Evolutionary conservation across 2,888 invertebrate species (phyloP).

Genomic region (Colletes collaris): DNA sequence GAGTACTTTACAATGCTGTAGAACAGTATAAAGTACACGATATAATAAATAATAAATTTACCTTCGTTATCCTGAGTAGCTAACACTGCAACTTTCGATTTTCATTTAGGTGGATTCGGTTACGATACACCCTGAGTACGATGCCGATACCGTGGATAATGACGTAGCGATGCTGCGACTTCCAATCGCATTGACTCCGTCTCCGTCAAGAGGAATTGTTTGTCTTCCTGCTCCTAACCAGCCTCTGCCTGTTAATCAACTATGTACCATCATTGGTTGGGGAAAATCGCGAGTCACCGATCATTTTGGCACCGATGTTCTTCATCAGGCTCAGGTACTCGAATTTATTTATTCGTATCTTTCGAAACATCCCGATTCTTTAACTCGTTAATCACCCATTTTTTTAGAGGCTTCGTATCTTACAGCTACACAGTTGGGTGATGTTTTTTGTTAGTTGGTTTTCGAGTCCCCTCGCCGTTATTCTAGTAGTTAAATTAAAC

Average conservation of each 20-base stretch:
- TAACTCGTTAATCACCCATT: too few relatives aligned
- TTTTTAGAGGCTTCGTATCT: too few relatives aligned
- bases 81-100: background rate
- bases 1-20: too few relatives aligned
- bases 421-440: too few relatives aligned
- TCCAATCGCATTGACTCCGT: constrained; percentile 80
- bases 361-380: too few relatives aligned
- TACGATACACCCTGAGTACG: constrained; percentile 93
- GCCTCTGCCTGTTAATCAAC: constrained; percentile 86
- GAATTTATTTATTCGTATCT: too few relatives aligned
- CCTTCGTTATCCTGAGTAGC: too few relatives aligned
- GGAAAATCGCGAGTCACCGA: constrained; percentile 92
- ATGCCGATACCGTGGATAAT: constrained; percentile 95
- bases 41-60: too few relatives aligned
- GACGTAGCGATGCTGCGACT: constrained; percentile 94
- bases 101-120: constrained; percentile 85
- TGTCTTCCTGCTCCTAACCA: constrained; percentile 91
- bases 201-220: constrained; percentile 86
- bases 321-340: constrained; percentile 93
- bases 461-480: too few relatives aligned
- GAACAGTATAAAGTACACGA: too few relatives aligned
- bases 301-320: constrained; percentile 90
- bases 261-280: constrained; percentile 96
- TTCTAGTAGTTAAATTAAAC: too few relatives aligned
- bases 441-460: too few relatives aligned